Evolutionary conservation across 1,140 invertebrate species (phyloP).

Genomic region (Chionoecetes opilio): DNA sequence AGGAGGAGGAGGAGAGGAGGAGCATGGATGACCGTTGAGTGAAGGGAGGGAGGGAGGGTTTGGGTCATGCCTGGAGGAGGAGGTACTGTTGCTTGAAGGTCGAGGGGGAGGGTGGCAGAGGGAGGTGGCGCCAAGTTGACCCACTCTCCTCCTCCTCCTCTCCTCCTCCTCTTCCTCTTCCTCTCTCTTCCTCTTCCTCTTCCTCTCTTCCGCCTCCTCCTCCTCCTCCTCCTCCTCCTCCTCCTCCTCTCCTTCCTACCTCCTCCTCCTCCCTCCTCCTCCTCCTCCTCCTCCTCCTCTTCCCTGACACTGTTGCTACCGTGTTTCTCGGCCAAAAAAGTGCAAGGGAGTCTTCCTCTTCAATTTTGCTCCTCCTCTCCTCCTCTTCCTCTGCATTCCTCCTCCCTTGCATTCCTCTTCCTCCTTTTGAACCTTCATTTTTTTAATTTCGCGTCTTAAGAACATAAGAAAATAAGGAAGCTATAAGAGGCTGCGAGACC

Average conservation of each 20-base stretch:
- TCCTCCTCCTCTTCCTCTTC: too few species aligned
- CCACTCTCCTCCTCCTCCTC: background rate
- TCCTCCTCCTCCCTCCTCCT: background rate
- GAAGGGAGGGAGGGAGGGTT: background rate
- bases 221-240: background rate
- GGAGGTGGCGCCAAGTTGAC: background rate
- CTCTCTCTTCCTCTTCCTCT: background rate
- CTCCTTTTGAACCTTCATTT: background rate
- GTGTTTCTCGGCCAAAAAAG: background rate
- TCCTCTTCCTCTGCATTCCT: background rate
- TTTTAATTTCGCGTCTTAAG: background rate
- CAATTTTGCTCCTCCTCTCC: background rate
- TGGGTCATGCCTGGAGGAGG: background rate
- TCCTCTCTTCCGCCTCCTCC: background rate
- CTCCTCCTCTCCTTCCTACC: background rate
- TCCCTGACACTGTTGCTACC: background rate
- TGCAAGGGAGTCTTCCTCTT: slow-evolving; percentile 12
- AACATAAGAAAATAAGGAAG: too few species aligned
- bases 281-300: background rate
- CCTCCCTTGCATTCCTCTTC: background rate
- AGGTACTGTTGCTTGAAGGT: background rate
- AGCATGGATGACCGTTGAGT: background rate
- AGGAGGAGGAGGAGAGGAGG: background rate
- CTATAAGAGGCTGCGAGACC: too few species aligned
- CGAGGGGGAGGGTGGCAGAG: background rate